These are phyloP conservation scores for Thamnaconus septentrionalis DNA, from an alignment of 2,113 vertebrate genomes.

Conservation along the genomic window DNA sequence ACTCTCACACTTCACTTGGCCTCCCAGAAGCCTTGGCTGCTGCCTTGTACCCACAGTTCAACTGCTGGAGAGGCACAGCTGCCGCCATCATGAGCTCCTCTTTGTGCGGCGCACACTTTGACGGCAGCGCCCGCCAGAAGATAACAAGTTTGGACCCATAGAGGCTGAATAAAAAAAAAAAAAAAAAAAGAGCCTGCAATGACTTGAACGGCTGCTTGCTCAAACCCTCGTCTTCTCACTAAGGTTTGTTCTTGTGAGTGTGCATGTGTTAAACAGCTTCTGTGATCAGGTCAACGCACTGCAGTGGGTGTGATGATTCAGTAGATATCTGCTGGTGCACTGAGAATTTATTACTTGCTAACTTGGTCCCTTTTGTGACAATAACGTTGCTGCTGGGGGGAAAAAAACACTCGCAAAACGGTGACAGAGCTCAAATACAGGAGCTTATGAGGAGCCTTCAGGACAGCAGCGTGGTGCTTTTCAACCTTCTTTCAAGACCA, in stretches of 20 bases:
- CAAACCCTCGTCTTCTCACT: slow-evolving; percentile 3
- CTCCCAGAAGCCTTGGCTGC: slow-evolving; percentile 38
- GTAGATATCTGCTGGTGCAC: slow-evolving; percentile 28
- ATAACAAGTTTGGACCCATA: slow-evolving; percentile 32
- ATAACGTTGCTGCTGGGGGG: slow-evolving; percentile 34
- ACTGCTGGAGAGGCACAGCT: slow-evolving; percentile 37
- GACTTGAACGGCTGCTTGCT: slow-evolving; percentile 38
- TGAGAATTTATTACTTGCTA: slow-evolving; percentile 39
- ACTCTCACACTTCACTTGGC: slow-evolving; percentile 20
- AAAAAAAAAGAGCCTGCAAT: neutral
- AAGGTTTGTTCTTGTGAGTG: slow-evolving; percentile 27
- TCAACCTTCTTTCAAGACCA: too few relatives aligned
- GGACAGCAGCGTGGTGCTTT: slow-evolving; percentile 38
- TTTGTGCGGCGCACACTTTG: slow-evolving; percentile 37
- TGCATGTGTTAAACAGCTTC: slow-evolving; percentile 13
- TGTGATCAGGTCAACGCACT: slow-evolving; percentile 22
- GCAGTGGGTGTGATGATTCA: slow-evolving; percentile 54
- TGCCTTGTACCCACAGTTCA: slow-evolving; percentile 2
- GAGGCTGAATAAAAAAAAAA: slow-evolving; percentile 17
- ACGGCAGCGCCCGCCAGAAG: slow-evolving; percentile 31
- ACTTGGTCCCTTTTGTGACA: slow-evolving; percentile 46
- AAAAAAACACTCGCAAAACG: slow-evolving; percentile 38
- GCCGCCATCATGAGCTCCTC: slow-evolving; percentile 34
- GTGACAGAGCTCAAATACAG: slow-evolving; percentile 50
- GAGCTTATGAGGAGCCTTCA: slow-evolving; percentile 55